Evolutionary conservation across 1,140 invertebrate species (phyloP), one percentile per base, ranked within the genome.

Genomic region (Ooceraea biroi): DNA sequence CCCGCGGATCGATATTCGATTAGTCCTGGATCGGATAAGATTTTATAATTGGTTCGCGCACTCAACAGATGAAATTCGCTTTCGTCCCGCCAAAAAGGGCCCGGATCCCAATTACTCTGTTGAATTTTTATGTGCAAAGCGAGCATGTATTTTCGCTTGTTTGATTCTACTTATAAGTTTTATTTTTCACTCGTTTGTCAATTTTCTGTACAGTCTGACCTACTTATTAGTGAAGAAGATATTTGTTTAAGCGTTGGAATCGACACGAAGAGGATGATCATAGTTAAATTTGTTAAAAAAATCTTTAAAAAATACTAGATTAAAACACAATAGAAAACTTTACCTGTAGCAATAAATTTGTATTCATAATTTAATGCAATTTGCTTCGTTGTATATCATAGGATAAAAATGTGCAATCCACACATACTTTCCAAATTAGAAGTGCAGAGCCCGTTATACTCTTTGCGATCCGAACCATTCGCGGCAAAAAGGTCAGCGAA

Each of bases 41-140:
- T 65, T 80, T 80, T 80, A 80, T 80, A 80, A 80, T 80, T 80
- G 76, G 65, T 71, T 80, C 76, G 65, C 76, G 76, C 76, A 78
- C 76, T 80, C 76, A 80, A 80, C 76, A 80, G 76, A 80, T 80
- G 76, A 80, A 80, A 80, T 71, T 71, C 76, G 57, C 41, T 65
- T 80, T 80, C 76, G 25, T 78, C n/a, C 65, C 36, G 50, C 22
- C 36, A 7, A 36, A 25, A 19, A 80, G 57, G 22, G 25, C 41
- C 12, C 36, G 12, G 22, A 14, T 71, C 52, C 22, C 65, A 71
- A 71, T 80, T 80, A 80, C 25, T 41, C 55, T 58, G 65, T 57
- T 80, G 69, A 71, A 80, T 71, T 80, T 80, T 80, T 57, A 71
- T 50, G 50, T 36, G 65, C 68, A 10, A 57, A 19, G 12, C n/a